phyloP scores from a whole-genome alignment of 2,113 vertebrate species.

The Murina feae region DNA sequence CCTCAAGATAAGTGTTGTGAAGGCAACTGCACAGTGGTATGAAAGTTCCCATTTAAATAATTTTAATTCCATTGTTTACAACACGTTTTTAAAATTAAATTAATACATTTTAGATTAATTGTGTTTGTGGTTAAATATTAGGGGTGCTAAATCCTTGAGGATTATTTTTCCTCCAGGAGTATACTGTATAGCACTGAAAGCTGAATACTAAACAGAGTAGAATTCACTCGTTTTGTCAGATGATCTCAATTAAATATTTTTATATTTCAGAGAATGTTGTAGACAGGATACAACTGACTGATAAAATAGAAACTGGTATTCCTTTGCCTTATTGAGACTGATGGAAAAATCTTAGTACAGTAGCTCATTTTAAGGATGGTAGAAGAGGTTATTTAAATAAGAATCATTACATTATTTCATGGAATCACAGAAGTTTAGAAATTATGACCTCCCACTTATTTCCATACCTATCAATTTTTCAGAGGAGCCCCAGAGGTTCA shows the following conservation, averaged over 20 bases:
- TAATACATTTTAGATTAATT: background rate
- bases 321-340: background rate
- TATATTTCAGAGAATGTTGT: background rate
- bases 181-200: background rate
- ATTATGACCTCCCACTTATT: background rate
- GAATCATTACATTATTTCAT: constrained; percentile 25
- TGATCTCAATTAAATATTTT: background rate
- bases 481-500: background rate
- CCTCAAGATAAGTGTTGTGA: background rate
- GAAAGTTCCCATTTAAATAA: constrained; percentile 1
- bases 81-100: background rate
- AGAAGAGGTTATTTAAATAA: background rate
- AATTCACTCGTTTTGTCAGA: background rate
- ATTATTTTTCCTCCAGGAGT: background rate
- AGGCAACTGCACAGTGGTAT: background rate
- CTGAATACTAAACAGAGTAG: background rate
- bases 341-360: background rate
- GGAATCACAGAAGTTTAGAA: background rate
- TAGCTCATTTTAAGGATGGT: background rate
- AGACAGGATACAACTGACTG: background rate
- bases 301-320: background rate
- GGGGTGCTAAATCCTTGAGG: background rate
- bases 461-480: background rate
- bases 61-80: background rate
- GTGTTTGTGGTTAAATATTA: constrained; percentile 14